Conservation (phyloP, 2,888 invertebrate genomes). For the Platerodrilus igneus region DNA sequence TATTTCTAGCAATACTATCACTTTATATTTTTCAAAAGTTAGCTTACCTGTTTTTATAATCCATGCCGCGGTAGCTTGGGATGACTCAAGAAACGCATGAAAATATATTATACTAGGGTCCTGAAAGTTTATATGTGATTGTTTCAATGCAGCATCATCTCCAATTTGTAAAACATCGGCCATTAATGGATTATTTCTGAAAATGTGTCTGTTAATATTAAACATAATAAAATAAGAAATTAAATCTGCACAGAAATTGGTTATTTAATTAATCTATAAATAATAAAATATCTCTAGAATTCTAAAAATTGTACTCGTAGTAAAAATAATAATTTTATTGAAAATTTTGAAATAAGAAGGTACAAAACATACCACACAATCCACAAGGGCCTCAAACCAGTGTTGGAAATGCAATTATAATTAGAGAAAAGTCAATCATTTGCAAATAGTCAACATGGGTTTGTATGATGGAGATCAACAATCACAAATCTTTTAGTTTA, state of each 20-base stretch:
- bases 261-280: too few relatives aligned
- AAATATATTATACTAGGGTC: conserved; percentile 57
- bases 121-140: conserved; percentile 57
- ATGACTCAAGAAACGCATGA: conserved; percentile 61
- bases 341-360: conserved; percentile 1
- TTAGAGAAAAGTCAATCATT: conserved; percentile 6
- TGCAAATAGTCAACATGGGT: too few relatives aligned
- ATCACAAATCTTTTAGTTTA: too few relatives aligned
- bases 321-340: too few relatives aligned
- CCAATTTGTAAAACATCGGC: conserved; percentile 49
- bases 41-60: conserved; percentile 53
- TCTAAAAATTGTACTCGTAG: too few relatives aligned
- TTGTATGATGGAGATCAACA: too few relatives aligned
- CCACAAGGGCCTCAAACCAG: conserved; percentile 2
- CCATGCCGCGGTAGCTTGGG: conserved; percentile 53
- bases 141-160: conserved; percentile 53
- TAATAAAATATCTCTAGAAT: too few relatives aligned
- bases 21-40: too few relatives aligned
- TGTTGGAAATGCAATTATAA: conserved; percentile 8
- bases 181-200: conserved; percentile 55
- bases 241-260: too few relatives aligned
- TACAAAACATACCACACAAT: conserved; percentile 5
- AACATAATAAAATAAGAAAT: too few relatives aligned
- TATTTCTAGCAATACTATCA: too few relatives aligned
- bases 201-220: too few relatives aligned